phyloP scores from a whole-genome alignment of 2,113 vertebrate genomes.

The Muscicapa adusta region DNA sequence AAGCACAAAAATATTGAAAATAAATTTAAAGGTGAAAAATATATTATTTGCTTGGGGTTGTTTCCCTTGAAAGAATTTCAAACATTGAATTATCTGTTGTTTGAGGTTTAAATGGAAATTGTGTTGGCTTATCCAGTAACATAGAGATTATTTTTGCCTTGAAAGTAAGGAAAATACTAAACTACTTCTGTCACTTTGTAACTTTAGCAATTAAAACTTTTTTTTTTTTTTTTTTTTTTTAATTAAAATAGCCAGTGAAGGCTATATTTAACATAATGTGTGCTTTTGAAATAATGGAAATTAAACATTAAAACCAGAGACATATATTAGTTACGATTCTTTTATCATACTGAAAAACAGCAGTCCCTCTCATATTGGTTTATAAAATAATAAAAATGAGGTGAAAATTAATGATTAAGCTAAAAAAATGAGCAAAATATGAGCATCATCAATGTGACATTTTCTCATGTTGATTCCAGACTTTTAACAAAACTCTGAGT shows the following conservation, averaged over 20 bases:
- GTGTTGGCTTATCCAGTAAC: not conserved
- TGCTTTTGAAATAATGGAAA: not conserved
- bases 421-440: not conserved
- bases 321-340: not conserved
- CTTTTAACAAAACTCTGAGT: not conserved
- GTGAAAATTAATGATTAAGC: not conserved
- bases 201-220: not conserved
- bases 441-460: not conserved
- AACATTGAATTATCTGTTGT: not conserved
- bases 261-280: not conserved
- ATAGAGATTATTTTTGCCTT: not conserved
- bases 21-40: slow-evolving; percentile 34
- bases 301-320: not conserved
- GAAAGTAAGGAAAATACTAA: not conserved
- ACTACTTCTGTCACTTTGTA: not conserved
- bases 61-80: not conserved
- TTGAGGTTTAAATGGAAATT: not conserved
- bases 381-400: not conserved
- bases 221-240: rapidly evolving
- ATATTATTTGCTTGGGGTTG: not conserved
- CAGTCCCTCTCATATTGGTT: not conserved
- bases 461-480: rapidly evolving
- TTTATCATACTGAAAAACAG: not conserved
- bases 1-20: slow-evolving; percentile 39
- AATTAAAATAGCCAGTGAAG: not conserved